These are phyloP conservation scores for Leptothorax acervorum DNA, from an alignment of 2,888 invertebrate genomes.

Conservation along the genomic window DNA sequence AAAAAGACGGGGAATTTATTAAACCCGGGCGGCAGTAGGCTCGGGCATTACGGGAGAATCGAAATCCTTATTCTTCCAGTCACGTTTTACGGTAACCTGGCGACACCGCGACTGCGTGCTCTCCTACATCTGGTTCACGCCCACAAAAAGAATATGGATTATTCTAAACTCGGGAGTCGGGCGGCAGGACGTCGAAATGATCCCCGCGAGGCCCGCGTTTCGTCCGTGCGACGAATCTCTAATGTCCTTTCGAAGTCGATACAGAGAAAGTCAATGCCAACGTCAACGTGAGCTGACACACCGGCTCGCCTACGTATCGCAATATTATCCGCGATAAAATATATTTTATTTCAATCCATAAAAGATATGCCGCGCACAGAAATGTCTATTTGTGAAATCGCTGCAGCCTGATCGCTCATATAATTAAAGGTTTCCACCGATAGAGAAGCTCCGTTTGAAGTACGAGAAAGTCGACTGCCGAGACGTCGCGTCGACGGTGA, in stretches of 20 bases:
- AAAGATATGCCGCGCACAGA: background rate
- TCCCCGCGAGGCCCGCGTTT: slow-evolving; percentile 60
- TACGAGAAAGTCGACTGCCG: background rate
- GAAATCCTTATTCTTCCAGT: slow-evolving; percentile 71
- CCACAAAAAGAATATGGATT: slow-evolving; percentile 75
- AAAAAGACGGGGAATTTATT: slow-evolving; percentile 39
- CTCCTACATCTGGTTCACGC: slow-evolving; percentile 73
- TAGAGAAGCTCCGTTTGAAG: background rate
- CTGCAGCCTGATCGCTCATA: background rate
- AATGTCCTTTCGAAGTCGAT: slow-evolving; percentile 37
- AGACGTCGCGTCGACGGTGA: background rate
- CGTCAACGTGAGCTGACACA: background rate
- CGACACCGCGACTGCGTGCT: slow-evolving; percentile 62
- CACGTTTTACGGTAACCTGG: slow-evolving; percentile 74
- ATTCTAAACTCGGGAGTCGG: slow-evolving; percentile 71
- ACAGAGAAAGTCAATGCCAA: slow-evolving; percentile 28
- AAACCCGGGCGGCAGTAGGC: background rate
- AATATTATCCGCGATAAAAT: slow-evolving; percentile 3
- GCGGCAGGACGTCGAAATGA: slow-evolving; percentile 61
- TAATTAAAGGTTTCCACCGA: slow-evolving; percentile 16
- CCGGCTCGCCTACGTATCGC: background rate
- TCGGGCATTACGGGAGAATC: slow-evolving; percentile 42
- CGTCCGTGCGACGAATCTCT: slow-evolving; percentile 71
- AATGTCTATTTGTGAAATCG: slow-evolving; percentile 28
- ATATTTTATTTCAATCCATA: slow-evolving; percentile 15